Base-by-base conservation (phyloP, 2,113 vertebrate species). In the Corythornis vintsioides region DNA sequence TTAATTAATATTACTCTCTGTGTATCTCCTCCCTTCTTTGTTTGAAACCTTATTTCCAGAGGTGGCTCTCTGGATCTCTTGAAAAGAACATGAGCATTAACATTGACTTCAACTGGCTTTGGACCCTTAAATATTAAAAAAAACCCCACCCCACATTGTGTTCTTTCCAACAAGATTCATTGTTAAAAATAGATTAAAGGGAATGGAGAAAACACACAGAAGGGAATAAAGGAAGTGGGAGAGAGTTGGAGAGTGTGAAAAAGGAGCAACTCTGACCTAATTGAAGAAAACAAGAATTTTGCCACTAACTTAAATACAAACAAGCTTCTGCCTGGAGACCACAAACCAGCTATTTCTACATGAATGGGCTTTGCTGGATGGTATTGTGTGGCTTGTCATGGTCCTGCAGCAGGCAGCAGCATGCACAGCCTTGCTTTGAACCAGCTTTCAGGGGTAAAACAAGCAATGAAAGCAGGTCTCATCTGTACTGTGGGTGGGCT, bases 181-280 rank as follows among this genome's bases (percentile, higher is more conserved):
- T 38, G 52, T 91, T 80, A 93, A 94, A 96, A 94, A 89, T 88
- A 92, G 79, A 94, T 92, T 74, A 93, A 93, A 95, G 80, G 66
- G 80, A 95, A 95, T 84, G 63, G 59, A 83, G 43, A 88, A 85
- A 84, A 70, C 40, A 66, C 43, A 66, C 9, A 26, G 70, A 84
- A 90, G 20, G 45, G 57, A 84, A 72, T 86, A 55, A 86, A 89
- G 29, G 63, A 90, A 80, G 57, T 1, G 0, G 22, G n/a, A 73
- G 60, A 88, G 56, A 78, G 38, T 45, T 9, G 2, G 1, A 55
- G 60, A 60, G 60, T 29, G 33, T 67, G 56, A 67, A 91, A 92
- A 89, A 94, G 69, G 17, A 91, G 25, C 24, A 85, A 26, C 73
- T 67, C 53, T 61, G 53, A 43, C 35, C 53, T 77, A 81, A 91